These are phyloP conservation scores for Enteromius fasciolatus DNA, from an alignment of 2,797 vertebrate genomes.

Conservation along the genomic window DNA sequence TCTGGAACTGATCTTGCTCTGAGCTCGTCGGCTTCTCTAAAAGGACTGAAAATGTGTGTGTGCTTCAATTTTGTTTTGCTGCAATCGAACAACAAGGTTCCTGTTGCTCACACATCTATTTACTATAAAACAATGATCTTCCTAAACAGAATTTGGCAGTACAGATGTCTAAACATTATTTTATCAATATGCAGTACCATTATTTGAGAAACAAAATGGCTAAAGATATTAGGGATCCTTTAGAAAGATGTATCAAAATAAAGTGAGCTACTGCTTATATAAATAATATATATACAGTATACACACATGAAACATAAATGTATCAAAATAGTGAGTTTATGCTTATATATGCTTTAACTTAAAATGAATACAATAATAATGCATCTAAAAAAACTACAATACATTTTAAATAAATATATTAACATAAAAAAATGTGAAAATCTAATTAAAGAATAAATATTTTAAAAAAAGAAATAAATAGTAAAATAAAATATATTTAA, in stretches of 20 bases:
- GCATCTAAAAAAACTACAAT: not conserved
- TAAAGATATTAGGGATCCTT: not conserved
- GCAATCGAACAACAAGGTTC: slow-evolving; percentile 61
- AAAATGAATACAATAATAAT: not conserved
- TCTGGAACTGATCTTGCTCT: slow-evolving; percentile 79
- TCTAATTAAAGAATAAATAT: not conserved
- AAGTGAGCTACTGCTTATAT: not conserved
- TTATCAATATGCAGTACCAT: not conserved
- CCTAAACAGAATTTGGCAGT: not conserved
- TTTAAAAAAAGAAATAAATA: not conserved
- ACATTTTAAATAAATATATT: not conserved
- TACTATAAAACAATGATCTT: not conserved
- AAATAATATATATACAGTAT: no score
- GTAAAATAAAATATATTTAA: not conserved
- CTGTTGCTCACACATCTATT: slow-evolving; percentile 13
- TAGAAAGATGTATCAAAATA: not conserved
- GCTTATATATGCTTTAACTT: not conserved
- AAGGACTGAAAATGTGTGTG: slow-evolving; percentile 73
- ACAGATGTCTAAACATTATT: not conserved
- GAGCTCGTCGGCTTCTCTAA: slow-evolving; percentile 76
- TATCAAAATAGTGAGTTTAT: not conserved
- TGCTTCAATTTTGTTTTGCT: slow-evolving; percentile 74
- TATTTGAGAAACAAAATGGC: not conserved
- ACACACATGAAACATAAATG: not conserved
- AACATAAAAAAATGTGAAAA: not conserved